Evolutionary conservation across 2,888 invertebrate genomes (phyloP).

Genomic region (Palloptera scutellata): DNA sequence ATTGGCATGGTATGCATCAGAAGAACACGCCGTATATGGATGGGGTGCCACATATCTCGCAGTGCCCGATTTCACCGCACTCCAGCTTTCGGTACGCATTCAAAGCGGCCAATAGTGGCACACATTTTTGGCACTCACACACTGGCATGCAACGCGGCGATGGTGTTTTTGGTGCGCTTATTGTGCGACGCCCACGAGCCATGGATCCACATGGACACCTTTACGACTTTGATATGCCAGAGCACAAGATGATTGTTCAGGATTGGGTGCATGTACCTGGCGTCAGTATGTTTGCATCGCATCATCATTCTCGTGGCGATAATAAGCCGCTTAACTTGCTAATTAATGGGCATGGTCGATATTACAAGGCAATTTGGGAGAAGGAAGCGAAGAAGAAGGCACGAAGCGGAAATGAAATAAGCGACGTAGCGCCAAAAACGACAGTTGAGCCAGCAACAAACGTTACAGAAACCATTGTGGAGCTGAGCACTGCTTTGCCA

Average conservation of each 20-base stretch:
- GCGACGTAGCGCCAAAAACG: not conserved
- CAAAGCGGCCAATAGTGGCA: constrained; percentile 76
- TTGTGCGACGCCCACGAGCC: constrained; percentile 74
- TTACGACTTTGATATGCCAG: constrained; percentile 80
- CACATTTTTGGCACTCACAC: constrained; percentile 88
- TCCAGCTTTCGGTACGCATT: constrained; percentile 80
- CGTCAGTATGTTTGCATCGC: constrained; percentile 79
- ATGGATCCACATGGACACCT: constrained; percentile 71
- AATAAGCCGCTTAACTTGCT: constrained; percentile 84
- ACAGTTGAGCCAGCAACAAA: not conserved
- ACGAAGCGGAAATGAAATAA: not conserved
- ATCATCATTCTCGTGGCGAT: constrained; percentile 82
- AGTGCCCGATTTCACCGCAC: constrained; percentile 82
- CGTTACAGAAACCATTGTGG: not conserved
- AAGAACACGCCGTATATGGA: constrained; percentile 84
- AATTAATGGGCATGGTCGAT: constrained; percentile 81
- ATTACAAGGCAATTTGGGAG: constrained; percentile 56
- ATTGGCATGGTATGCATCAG: constrained; percentile 93
- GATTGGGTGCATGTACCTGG: constrained; percentile 85
- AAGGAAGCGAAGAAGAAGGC: constrained; percentile 30
- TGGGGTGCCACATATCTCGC: constrained; percentile 85
- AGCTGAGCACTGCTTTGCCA: constrained; percentile 1
- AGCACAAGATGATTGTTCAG: constrained; percentile 78
- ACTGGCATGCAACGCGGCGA: constrained; percentile 86
- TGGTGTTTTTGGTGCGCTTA: constrained; percentile 81